Evolutionary conservation across 2,113 vertebrate genomes (phyloP).

Genomic region (Piprites chloris): DNA sequence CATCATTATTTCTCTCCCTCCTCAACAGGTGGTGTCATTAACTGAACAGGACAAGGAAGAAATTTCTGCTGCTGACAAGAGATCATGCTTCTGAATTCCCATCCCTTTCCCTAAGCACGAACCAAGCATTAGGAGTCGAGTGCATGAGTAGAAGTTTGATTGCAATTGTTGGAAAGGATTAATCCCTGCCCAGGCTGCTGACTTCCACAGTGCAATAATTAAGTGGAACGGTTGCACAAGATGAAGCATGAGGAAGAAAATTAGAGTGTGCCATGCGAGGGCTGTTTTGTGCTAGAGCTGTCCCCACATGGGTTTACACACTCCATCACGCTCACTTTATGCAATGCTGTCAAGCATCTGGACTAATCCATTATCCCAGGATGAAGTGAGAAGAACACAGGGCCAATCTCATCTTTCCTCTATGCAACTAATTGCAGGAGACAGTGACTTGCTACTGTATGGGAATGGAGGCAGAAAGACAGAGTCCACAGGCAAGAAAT

Average conservation of each 20-base stretch:
- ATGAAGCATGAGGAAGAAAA: conserved; percentile 10
- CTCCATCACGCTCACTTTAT: background rate
- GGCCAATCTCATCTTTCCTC: background rate
- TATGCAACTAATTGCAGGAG: background rate
- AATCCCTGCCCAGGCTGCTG: background rate
- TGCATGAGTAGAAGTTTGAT: background rate
- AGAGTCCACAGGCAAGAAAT: background rate
- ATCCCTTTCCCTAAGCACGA: background rate
- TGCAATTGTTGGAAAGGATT: conserved; percentile 12
- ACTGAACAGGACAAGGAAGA: background rate
- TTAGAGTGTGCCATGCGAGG: background rate
- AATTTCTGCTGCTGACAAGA: background rate
- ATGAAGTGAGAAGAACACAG: background rate
- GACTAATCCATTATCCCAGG: conserved; percentile 10
- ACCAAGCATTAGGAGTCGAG: background rate
- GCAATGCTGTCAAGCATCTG: background rate
- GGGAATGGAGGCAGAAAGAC: background rate
- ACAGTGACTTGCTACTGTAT: background rate
- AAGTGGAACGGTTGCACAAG: background rate
- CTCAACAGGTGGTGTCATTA: background rate
- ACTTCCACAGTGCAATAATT: background rate
- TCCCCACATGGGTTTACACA: background rate
- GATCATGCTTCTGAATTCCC: background rate
- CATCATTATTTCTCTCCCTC: background rate
- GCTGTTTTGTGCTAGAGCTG: background rate